Base-by-base conservation (phyloP, 2,113 vertebrate species). In the Bostrychus sinensis region DNA sequence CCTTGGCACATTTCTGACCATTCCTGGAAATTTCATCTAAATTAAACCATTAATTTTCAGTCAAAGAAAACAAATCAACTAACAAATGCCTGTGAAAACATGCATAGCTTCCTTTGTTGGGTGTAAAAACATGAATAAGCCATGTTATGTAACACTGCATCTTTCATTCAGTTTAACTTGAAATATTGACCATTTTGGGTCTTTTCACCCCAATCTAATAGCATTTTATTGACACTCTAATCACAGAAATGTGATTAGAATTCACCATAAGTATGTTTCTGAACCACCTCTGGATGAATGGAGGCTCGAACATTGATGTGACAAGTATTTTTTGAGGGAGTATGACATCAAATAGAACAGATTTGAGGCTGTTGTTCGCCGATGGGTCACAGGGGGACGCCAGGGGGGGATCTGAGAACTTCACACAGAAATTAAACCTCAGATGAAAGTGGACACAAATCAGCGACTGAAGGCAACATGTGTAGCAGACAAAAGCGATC, bases 401-500 rank as follows among this genome's bases (percentile, higher is more conserved):
- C 3, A 0, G 20, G 13, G 48, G 41, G 61, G 23, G 56, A 26
- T 71, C 66, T 70, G 50, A 78, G 76, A 83, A 81, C 70, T 90
- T 68, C 67, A 84, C 88, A 39, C 68, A 57, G 64, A 90, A 84
- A 88, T 92, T 84, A 83, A 84, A 83, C 70, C 62, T 56, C 76
- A 89, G 87, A 93, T 93, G 86, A 92, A 87, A 92, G 89, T 70
- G 64, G 82, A 86, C 85, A 89, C 60, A 63, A 85, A 78, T 88
- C 76, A 46, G 81, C 89, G 72, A 84, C 83, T 42, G 58, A 89
- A 77, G 82, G 84, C 91, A 89, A 94, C 89, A 92, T 50, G 72
- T 91, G 86, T 91, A 84, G 77, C 85, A 87, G 89, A 91, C 91
- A 93, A 91, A 91, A 88, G 60, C 83, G 84, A 93, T 93, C 89